These are phyloP conservation scores for Sparus aurata DNA, from an alignment of 2,797 vertebrate genomes.

Conservation along the genomic window DNA sequence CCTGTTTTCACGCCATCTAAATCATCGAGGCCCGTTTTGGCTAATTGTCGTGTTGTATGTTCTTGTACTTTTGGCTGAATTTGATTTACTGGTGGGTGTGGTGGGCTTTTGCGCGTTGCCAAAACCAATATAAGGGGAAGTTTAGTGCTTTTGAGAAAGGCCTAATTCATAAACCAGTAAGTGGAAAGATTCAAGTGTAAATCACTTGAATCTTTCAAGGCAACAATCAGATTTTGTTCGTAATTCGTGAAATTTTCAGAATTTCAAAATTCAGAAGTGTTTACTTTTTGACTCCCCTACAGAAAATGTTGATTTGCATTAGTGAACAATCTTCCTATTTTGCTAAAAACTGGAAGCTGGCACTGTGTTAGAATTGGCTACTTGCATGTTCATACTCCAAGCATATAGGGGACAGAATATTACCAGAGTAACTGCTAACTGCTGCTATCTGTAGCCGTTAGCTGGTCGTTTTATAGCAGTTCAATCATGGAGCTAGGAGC, in stretches of 20 bases:
- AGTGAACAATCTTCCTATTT: not conserved
- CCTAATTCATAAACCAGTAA: constrained; percentile 47
- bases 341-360: no score
- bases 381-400: no score
- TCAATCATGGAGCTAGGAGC: no score
- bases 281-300: not conserved
- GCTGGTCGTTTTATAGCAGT: no score
- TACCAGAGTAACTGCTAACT: no score
- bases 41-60: constrained; percentile 61
- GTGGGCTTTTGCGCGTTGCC: constrained; percentile 54
- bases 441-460: no score
- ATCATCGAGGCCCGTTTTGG: constrained; percentile 55
- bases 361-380: no score
- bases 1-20: constrained; percentile 70
- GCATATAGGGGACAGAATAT: no score
- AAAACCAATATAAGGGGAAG: constrained; percentile 46
- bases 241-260: constrained; percentile 20
- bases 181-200: constrained; percentile 12
- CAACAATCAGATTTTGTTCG: constrained; percentile 12
- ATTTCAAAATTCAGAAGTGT: constrained; percentile 13
- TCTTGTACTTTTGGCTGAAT: constrained; percentile 65
- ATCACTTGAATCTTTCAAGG: not conserved
- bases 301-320: constrained; percentile 19
- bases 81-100: constrained; percentile 69
- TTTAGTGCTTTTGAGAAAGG: constrained; percentile 39